Base-by-base conservation (phyloP, 2,113 vertebrate genomes). In the Neotoma lepida region DNA sequence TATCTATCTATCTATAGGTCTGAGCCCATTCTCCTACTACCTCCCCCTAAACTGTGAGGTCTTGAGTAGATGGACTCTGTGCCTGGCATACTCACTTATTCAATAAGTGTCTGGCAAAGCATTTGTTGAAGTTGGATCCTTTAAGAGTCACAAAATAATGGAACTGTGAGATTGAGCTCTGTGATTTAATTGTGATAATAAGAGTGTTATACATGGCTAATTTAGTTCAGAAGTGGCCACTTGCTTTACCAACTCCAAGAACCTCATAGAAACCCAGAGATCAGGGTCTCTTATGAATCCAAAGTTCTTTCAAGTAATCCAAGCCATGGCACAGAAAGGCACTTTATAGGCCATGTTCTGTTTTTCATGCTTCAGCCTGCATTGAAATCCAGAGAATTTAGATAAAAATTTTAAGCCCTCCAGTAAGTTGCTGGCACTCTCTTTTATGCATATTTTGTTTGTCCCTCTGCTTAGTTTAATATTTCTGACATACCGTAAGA, bases 131-230 rank as follows among this genome's bases (percentile, higher is more conserved):
- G n/a, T 30, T 94, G 96, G 61, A 76, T 44, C 17, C n/a, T 33
- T 91, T 66, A 39, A 24, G 24, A 82, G 51, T 86, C 81, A 82
- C 54, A 61, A 5, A 46, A 56, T 86, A 92, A 90, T 76, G 63
- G 77, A 74, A 87, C 54, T 74, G 26, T 86, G 81, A 94, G 6
- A 1, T 90, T 80, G 39, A 86, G 6, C 1, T 84, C 81, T 84
- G 41, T 70, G 73, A 94, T 64, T 90, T 94, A 82, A 92, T 33
- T 88, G 26, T 78, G 87, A 41, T 41, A 80, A 63, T n/a, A 76
- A 10, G 39, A 35, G 73, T 73, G 30, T 18, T 61, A 56, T 33
- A 35, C 49, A 74, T 44, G 39, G 49, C 12, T 66, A 84, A 46
- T 80, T 96, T 86, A 61, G 74, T 84, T 93, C 80, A 82, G 46